A percentile compares a stretch with the other conserved stretches of the same genome.
Conservation (phyloP, 2,113 vertebrate species). For the Lamprotornis superbus region DNA sequence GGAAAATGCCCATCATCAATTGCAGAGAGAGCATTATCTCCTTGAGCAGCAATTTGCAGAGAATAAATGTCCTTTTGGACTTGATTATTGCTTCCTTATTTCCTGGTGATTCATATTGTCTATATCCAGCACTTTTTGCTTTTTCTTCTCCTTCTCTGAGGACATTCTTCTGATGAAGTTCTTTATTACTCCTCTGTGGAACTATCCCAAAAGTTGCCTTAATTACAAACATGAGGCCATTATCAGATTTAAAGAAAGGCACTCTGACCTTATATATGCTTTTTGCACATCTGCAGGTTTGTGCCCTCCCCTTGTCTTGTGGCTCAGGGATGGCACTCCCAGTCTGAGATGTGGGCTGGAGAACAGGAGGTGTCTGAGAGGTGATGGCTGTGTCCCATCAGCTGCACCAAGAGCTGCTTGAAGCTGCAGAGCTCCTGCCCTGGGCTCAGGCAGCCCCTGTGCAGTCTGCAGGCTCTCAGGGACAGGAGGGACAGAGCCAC, state of each 20-base stretch:
- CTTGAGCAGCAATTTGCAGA: conserved; percentile 30
- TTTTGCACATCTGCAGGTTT: not conserved
- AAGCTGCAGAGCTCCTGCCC: not conserved
- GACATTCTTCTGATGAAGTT: not conserved
- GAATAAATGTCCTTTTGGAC: conserved; percentile 18
- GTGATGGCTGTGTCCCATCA: not conserved
- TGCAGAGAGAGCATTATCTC: not conserved
- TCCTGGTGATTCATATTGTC: not conserved
- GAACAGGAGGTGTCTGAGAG: not conserved
- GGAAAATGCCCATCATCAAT: not conserved
- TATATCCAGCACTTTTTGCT: not conserved
- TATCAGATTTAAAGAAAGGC: not conserved
- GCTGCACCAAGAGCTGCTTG: not conserved
- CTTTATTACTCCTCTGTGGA: not conserved
- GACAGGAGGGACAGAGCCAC: not conserved
- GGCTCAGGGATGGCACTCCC: not conserved
- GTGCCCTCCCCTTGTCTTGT: not conserved
- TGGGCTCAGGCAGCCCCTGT: fast-evolving
- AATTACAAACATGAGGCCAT: not conserved
- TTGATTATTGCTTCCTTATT: conserved; percentile 23
- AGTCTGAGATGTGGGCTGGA: not conserved
- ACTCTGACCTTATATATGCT: not conserved
- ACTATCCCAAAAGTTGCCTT: not conserved
- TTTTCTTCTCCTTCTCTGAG: not conserved
- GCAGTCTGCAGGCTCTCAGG: not conserved